Percentiles rank a stretch among this genome's conserved stretches.
Evolutionary conservation across 2,113 vertebrate genomes (phyloP).

Genomic region (Myocastor coypus): DNA sequence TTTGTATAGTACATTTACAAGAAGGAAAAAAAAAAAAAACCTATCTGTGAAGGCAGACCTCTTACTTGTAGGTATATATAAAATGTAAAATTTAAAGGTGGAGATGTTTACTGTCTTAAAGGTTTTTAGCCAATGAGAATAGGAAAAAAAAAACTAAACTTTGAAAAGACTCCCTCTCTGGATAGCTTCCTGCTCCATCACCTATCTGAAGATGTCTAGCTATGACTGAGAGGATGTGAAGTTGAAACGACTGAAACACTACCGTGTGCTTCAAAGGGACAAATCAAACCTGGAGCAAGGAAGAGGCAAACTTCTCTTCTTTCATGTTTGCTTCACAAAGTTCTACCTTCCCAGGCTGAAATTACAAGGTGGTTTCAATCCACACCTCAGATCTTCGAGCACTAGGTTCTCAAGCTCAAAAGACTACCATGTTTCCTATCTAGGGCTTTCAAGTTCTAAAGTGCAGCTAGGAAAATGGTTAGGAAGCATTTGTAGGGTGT

Average conservation of each 20-base stretch:
- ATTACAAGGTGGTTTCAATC: slow-evolving; percentile 25
- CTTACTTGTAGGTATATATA: not conserved
- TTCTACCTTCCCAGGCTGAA: slow-evolving; percentile 41
- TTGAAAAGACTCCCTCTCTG: slow-evolving; percentile 27
- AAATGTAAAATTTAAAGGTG: not conserved
- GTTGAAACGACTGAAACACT: slow-evolving; percentile 60
- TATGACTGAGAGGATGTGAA: slow-evolving; percentile 36
- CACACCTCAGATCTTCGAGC: not conserved
- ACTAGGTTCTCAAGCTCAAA: not conserved
- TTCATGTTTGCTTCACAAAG: slow-evolving; percentile 43
- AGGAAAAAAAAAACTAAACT: slow-evolving; percentile 37
- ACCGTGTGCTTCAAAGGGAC: not conserved
- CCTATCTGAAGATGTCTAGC: slow-evolving; percentile 8
- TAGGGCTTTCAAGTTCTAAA: not conserved
- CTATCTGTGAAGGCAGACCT: not conserved
- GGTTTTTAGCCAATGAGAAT: slow-evolving; percentile 18
- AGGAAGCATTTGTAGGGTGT: not conserved
- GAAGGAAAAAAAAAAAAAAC: not conserved
- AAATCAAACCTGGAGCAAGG: not conserved
- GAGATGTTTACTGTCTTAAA: not conserved
- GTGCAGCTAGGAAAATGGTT: not conserved
- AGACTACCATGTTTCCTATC: slow-evolving; percentile 34
- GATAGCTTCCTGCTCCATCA: slow-evolving; percentile 11
- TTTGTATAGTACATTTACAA: not conserved
- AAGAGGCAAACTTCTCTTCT: slow-evolving; percentile 49